Percentiles rank a stretch among this genome's conserved stretches.
Conservation (phyloP, 2,888 invertebrate genomes). For the Lissonota sp. region DNA sequence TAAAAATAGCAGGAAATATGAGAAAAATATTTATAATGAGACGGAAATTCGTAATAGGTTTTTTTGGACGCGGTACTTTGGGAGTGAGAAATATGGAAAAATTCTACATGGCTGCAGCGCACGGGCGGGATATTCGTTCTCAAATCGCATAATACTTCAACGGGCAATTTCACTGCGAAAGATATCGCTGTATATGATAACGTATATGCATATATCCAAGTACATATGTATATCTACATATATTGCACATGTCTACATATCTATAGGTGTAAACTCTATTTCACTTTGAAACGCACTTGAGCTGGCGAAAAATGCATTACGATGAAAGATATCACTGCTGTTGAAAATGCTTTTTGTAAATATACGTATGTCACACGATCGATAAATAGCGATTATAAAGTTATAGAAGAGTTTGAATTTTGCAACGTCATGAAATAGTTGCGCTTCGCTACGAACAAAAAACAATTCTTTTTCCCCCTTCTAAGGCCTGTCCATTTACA, state of each 20-base stretch:
- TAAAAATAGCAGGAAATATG: constrained; percentile 16
- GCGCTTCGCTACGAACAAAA: too few relatives aligned
- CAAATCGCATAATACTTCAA: constrained; percentile 27
- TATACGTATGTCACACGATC: too few relatives aligned
- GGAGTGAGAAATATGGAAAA: constrained; percentile 19
- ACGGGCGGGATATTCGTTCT: constrained; percentile 6
- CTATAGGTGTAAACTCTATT: neutral
- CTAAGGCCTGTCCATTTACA: too few relatives aligned
- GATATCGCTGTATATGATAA: constrained; percentile 2
- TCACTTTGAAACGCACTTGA: neutral
- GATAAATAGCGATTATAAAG: too few relatives aligned
- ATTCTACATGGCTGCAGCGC: constrained; percentile 9
- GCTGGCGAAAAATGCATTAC: neutral
- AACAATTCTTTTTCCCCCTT: too few relatives aligned
- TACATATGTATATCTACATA: neutral
- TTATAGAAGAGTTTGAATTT: too few relatives aligned
- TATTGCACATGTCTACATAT: neutral
- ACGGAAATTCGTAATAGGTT: constrained; percentile 22
- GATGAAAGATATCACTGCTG: neutral
- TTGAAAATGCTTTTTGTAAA: too few relatives aligned
- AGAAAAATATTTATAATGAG: constrained; percentile 29
- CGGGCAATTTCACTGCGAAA: constrained; percentile 3
- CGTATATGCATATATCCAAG: neutral
- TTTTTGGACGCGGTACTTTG: neutral
- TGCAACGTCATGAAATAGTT: too few relatives aligned